These are phyloP conservation scores for Eueremaeus valkanovi DNA, from an alignment of 2,888 invertebrate species.

Conservation along the genomic window DNA sequence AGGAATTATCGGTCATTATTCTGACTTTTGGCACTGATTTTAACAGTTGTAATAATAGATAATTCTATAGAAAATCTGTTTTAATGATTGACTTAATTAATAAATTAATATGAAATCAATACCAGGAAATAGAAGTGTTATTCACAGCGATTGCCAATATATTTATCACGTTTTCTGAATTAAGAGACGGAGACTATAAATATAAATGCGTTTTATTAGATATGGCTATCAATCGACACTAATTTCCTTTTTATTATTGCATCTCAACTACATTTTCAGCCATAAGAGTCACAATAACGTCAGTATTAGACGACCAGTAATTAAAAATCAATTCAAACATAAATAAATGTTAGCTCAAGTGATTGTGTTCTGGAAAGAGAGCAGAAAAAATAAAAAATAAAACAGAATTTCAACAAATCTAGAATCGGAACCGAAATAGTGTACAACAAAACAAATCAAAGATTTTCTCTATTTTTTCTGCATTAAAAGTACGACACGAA, in stretches of 20 bases:
- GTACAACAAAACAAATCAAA: neutral
- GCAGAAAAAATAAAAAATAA: neutral
- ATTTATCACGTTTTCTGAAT: slow-evolving; percentile 2
- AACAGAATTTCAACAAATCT: neutral
- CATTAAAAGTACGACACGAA: neutral
- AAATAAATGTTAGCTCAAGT: neutral
- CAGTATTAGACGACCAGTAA: neutral
- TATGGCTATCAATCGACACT: neutral
- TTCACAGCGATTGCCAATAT: neutral
- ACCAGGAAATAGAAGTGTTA: slow-evolving; percentile 13
- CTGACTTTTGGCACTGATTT: too few relatives aligned
- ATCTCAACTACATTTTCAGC: neutral
- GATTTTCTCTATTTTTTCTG: neutral
- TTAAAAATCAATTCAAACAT: slow-evolving; percentile 2
- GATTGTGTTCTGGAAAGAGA: neutral
- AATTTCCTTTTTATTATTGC: neutral
- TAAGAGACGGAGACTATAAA: too few relatives aligned
- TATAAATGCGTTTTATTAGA: neutral
- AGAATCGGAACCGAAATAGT: too few relatives aligned
- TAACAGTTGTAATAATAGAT: too few relatives aligned
- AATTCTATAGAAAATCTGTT: neutral
- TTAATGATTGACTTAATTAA: slow-evolving; percentile 13
- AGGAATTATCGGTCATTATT: too few relatives aligned
- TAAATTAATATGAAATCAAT: neutral
- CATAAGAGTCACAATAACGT: neutral